Base-by-base conservation (phyloP, 30 jellyfish, hydroid and myxozoan genomes). In the Aurelia aurita region DNA sequence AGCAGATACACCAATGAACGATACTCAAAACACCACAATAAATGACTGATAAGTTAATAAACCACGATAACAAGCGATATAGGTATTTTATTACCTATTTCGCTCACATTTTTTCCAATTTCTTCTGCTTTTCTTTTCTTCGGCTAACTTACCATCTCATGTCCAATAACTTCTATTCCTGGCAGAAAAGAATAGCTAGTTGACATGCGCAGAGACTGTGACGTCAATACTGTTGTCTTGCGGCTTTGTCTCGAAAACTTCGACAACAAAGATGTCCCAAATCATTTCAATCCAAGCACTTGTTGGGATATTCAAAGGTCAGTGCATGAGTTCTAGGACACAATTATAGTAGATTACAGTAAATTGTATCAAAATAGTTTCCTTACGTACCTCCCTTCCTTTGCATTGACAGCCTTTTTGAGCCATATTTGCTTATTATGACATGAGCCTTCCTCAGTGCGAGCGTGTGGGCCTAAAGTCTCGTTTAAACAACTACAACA, bases 61-160 rank as follows among this genome's bases (percentile, higher is more conserved):
- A 74, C 10, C 86, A 55, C 34, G 22, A 25, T 19, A 11, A 20
- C 18, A 28, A 22, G 75, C 59, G 66, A 74, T 23, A 25, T 11
- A 28, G 63, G 86, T 63, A 15, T 8, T 53, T 28, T 2, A 32
- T 14, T 27, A 62, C 74, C 43, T 55, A 26, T 31, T 55, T 29
- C 86, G 64, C 72, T 74, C 86, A 74, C 86, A 74, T 74, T 74
- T 74, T 63, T 55, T 9, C 35, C 12, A 26, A 9, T 74, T 26
- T 43, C 32, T 35, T 51, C 59, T 20, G 47, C 86, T 27, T 57
- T 45, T 16, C 86, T 27, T 57, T 45, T 16, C 25, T 57, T 74
- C 60, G 1, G 51, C 51, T 34, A 0, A 6, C 44, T 55, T 23
- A 8, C 86, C 14, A 26, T 31, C 21, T 74, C 86, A 31, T 54